These are phyloP conservation scores for Acronicta alni DNA, from an alignment of 2,888 invertebrate species.

Conservation along the genomic window DNA sequence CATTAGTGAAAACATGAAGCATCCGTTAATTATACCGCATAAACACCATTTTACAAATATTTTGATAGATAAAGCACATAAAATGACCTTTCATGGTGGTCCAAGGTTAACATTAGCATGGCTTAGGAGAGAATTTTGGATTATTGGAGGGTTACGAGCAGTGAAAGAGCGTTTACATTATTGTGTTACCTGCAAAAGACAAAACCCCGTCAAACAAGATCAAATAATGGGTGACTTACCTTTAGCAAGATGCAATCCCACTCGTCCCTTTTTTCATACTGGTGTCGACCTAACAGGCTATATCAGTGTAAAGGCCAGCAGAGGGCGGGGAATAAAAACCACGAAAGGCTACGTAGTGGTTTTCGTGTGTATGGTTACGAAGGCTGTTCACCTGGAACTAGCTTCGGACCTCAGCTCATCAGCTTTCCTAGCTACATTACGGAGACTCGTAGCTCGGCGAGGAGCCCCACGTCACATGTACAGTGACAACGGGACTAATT, in stretches of 20 bases:
- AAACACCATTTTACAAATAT: constrained; percentile 20
- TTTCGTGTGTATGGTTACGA: constrained; percentile 46
- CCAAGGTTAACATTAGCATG: constrained; percentile 18
- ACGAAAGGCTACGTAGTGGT: constrained; percentile 50
- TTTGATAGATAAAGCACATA: constrained; percentile 25
- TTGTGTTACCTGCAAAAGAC: constrained; percentile 21
- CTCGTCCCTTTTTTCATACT: too few species aligned
- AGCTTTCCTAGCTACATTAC: constrained; percentile 53
- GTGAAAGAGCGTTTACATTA: constrained; percentile 21
- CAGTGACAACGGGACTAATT: constrained; percentile 54
- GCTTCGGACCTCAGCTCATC: constrained; percentile 54
- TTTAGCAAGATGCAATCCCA: constrained; percentile 1
- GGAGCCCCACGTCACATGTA: constrained; percentile 52
- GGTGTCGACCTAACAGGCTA: constrained; percentile 30
- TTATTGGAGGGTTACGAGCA: constrained; percentile 26
- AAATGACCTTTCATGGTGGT: constrained; percentile 25
- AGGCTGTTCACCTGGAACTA: constrained; percentile 56
- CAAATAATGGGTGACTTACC: constrained; percentile 35
- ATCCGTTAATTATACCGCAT: constrained; percentile 29
- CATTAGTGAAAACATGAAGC: constrained; percentile 17
- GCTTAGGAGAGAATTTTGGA: constrained; percentile 32
- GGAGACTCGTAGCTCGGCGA: constrained; percentile 50
- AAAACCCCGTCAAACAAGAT: constrained; percentile 8
- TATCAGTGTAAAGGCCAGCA: constrained; percentile 30
- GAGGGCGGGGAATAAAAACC: constrained; percentile 34